A percentile compares a stretch with the other conserved stretches of the same genome.
phyloP scores from a whole-genome alignment of 2,113 vertebrate genomes.

The Petrocephalus zakoni region DNA sequence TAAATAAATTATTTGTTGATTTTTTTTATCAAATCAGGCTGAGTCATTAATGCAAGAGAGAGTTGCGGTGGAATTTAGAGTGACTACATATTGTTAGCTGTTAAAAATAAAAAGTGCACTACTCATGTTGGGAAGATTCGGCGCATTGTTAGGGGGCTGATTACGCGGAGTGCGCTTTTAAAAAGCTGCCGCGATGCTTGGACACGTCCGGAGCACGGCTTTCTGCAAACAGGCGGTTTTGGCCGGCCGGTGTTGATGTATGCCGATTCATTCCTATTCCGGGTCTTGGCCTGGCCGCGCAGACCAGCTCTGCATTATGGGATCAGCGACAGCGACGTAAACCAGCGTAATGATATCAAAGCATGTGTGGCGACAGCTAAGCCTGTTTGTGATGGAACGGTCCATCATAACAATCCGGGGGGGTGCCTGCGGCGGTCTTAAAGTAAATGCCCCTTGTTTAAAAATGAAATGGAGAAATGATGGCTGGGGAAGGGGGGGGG shows the following conservation, averaged over 20 bases:
- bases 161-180: neutral
- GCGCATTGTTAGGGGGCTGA: neutral
- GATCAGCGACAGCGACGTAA: slow-evolving; percentile 48
- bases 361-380: slow-evolving; percentile 48
- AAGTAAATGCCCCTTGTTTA: neutral
- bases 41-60: neutral
- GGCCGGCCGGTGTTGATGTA: slow-evolving; percentile 35
- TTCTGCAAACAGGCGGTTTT: neutral
- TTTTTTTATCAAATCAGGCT: neutral
- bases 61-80: neutral
- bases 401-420: slow-evolving; percentile 53
- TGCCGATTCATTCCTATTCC: slow-evolving; percentile 48
- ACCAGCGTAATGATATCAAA: slow-evolving; percentile 55
- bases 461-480: slow-evolving; percentile 6
- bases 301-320: slow-evolving; percentile 40
- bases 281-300: slow-evolving; percentile 38
- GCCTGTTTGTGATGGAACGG: slow-evolving; percentile 45
- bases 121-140: neutral
- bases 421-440: neutral
- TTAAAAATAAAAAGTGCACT: neutral
- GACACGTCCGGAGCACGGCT: slow-evolving; percentile 15
- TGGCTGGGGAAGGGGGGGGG: neutral
- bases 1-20: neutral
- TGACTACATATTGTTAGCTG: slow-evolving; percentile 40
- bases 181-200: neutral